Conservation (phyloP, 2,113 vertebrate species). For the Gobiocypris rarus region DNA sequence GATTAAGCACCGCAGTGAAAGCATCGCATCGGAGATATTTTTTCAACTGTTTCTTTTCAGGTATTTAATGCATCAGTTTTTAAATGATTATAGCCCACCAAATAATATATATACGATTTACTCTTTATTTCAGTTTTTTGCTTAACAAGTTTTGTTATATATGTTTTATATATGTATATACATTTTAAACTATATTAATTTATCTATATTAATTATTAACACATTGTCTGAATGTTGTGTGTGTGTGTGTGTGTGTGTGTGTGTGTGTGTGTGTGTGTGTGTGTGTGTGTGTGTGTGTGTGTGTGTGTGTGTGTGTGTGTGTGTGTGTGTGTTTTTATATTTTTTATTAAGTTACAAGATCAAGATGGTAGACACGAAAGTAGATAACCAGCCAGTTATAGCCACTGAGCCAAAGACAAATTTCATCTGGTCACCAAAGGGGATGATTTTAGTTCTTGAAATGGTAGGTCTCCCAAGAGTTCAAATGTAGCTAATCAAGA, state of each 20-base stretch:
- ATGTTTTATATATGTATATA: no score
- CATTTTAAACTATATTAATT: no score
- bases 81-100: background rate
- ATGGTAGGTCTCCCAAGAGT: conserved; percentile 40
- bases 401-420: background rate
- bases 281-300: no score
- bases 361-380: conserved; percentile 30
- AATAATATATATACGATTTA: background rate
- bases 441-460: conserved; percentile 49
- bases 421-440: conserved; percentile 42
- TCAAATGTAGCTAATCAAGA: background rate
- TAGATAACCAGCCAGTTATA: conserved; percentile 5
- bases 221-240: no score
- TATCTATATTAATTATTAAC: no score
- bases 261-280: no score
- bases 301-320: no score
- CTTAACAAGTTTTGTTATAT: no score
- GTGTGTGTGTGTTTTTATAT: no score
- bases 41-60: background rate
- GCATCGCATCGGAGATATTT: background rate
- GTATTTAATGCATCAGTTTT: background rate
- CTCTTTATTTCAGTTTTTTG: background rate
- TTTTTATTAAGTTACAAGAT: background rate
- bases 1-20: background rate
- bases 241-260: no score